Percentiles rank a stretch among this genome's conserved stretches.
These are phyloP conservation scores for Fistularia tabacaria DNA, from an alignment of 2,797 vertebrate genomes.

Conservation along the genomic window DNA sequence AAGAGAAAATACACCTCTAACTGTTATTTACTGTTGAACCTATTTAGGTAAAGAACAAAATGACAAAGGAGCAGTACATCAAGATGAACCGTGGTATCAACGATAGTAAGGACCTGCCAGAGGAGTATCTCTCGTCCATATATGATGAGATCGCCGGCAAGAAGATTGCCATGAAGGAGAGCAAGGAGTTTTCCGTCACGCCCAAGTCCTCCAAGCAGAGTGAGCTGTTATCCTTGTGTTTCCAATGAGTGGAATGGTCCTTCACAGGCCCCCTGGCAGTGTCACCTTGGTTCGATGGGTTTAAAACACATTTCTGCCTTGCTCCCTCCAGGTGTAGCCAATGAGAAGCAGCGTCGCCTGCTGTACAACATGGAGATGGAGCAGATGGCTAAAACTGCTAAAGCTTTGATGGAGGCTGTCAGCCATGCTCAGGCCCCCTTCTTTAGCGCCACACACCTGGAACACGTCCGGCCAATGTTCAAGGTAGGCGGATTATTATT, in stretches of 20 bases:
- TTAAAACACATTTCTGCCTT: background rate
- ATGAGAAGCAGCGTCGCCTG: constrained; percentile 89
- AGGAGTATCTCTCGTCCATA: constrained; percentile 93
- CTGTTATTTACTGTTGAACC: background rate
- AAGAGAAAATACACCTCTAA: too few species aligned
- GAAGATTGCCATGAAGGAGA: constrained; percentile 96
- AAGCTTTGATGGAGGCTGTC: constrained; percentile 96
- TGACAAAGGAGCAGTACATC: constrained; percentile 98
- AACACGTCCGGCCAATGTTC: constrained; percentile 96
- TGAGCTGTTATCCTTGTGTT: constrained; percentile 80
- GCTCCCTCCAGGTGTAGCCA: constrained; percentile 78
- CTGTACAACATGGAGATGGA: constrained; percentile 98
- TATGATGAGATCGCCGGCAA: constrained; percentile 96
- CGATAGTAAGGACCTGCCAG: constrained; percentile 94
- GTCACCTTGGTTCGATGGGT: too few species aligned
- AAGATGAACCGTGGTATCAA: constrained; percentile 99
- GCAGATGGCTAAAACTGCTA: constrained; percentile 97
- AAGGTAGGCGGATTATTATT: constrained; percentile 73
- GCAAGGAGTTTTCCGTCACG: constrained; percentile 89
- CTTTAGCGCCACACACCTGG: constrained; percentile 94
- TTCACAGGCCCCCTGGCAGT: too few species aligned
- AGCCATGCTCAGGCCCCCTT: constrained; percentile 95
- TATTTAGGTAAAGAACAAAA: constrained; percentile 93
- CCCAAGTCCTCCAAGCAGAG: constrained; percentile 90
- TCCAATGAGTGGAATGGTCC: constrained; percentile 90